Conservation (phyloP, 2,888 invertebrate species). For the Selenia dentaria region DNA sequence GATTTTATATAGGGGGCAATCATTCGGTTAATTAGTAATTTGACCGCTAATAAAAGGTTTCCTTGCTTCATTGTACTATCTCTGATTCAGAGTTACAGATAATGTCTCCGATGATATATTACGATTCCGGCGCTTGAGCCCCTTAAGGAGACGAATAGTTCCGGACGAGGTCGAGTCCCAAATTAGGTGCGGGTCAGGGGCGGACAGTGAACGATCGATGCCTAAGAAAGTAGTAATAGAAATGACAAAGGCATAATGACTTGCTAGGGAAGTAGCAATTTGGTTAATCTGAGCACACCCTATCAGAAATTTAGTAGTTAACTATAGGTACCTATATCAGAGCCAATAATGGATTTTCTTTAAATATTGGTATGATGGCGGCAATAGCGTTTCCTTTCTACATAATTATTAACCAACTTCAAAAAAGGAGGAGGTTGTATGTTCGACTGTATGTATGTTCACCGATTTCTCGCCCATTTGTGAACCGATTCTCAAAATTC, state of each 20-base stretch:
- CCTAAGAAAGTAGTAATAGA: neutral
- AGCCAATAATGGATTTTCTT: too few species aligned
- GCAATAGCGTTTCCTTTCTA: too few species aligned
- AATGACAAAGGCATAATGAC: neutral
- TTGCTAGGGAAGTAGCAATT: neutral
- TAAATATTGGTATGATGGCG: too few species aligned
- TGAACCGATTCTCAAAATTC: too few species aligned
- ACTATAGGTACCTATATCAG: too few species aligned
- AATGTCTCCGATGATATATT: neutral
- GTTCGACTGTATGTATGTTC: too few species aligned
- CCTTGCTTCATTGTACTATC: too few species aligned
- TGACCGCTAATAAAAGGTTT: neutral
- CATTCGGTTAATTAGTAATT: neutral
- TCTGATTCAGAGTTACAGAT: neutral
- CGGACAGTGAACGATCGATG: constrained; percentile 28
- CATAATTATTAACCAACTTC: too few species aligned
- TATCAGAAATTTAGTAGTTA: too few species aligned
- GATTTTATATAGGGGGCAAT: too few species aligned
- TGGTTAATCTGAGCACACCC: neutral
- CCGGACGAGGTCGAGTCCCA: constrained; percentile 6
- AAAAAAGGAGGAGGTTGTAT: too few species aligned
- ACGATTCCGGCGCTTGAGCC: neutral
- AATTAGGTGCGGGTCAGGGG: constrained; percentile 18
- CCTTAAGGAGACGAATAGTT: constrained; percentile 18
- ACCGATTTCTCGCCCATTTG: too few species aligned